Evolutionary conservation across 1,140 invertebrate genomes (phyloP).

Genomic region (Hylaeus anthracinus): DNA sequence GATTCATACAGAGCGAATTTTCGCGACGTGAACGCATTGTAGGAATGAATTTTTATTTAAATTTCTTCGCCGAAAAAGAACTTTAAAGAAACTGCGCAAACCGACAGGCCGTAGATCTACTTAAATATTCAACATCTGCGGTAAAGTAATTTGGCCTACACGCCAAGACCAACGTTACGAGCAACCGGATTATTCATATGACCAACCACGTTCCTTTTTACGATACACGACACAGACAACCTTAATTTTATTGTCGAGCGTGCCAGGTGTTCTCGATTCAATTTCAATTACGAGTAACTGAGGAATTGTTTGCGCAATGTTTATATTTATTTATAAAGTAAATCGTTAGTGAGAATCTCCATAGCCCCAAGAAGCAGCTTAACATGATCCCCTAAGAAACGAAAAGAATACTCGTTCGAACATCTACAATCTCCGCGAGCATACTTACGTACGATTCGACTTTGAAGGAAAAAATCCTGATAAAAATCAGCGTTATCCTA

Average conservation of each 20-base stretch:
- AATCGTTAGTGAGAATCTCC: too few relatives aligned
- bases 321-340: too few relatives aligned
- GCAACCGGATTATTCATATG: slow-evolving; percentile 40
- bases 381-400: too few relatives aligned
- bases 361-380: too few relatives aligned
- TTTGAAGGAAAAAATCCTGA: neutral
- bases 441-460: neutral
- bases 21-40: too few relatives aligned
- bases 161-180: slow-evolving; percentile 22
- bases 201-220: slow-evolving; percentile 24
- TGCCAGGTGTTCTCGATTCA: too few relatives aligned
- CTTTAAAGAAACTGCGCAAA: slow-evolving; percentile 24
- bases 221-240: neutral
- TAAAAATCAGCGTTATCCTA: neutral
- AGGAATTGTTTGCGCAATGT: too few relatives aligned
- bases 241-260: neutral
- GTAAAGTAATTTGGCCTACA: slow-evolving; percentile 36
- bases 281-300: too few relatives aligned
- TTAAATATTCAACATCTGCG: slow-evolving; percentile 59
- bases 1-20: too few relatives aligned
- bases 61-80: slow-evolving; percentile 21
- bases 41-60: slow-evolving; percentile 31
- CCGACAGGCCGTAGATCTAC: neutral
- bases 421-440: too few relatives aligned
- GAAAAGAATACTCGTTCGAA: too few relatives aligned